Conservation (phyloP, 2,888 invertebrate species). For the Caenorhabditis uteleia region DNA sequence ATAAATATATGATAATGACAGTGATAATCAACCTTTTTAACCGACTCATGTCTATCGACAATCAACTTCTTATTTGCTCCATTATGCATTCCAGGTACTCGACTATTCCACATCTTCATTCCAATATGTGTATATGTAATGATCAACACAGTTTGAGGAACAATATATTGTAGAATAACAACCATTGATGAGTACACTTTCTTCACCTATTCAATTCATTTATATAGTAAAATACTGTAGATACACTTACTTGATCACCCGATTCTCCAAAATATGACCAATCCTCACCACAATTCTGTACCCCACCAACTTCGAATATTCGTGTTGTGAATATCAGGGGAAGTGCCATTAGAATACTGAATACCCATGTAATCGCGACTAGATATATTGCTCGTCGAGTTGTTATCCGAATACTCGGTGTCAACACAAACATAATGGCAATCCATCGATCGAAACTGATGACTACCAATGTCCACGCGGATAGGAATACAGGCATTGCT, state of each 20-base stretch:
- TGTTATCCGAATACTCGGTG: constrained; percentile 61
- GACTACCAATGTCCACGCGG: constrained; percentile 72
- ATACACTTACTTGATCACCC: constrained; percentile 22
- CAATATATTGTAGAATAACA: constrained; percentile 66
- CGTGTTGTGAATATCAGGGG: constrained; percentile 61
- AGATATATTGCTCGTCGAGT: constrained; percentile 57
- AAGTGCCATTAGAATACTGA: constrained; percentile 61
- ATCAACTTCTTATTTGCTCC: constrained; percentile 51
- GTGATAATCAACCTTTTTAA: constrained; percentile 60
- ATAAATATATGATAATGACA: neutral
- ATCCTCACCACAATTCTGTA: constrained; percentile 57
- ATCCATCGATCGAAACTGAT: constrained; percentile 70
- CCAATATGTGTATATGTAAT: constrained; percentile 69
- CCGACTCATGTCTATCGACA: constrained; percentile 64
- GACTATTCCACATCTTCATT: constrained; percentile 66
- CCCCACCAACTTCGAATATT: constrained; percentile 25
- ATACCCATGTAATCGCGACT: constrained; percentile 63
- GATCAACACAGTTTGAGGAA: constrained; percentile 66
- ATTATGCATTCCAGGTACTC: constrained; percentile 58
- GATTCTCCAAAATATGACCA: constrained; percentile 51
- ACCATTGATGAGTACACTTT: constrained; percentile 58
- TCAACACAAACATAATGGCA: constrained; percentile 67
- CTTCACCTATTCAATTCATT: constrained; percentile 24
- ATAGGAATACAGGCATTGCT: constrained; percentile 71
- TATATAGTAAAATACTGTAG: neutral